These are phyloP conservation scores for Gastrophysa polygoni DNA, from an alignment of 2,888 invertebrate genomes.

Conservation along the genomic window DNA sequence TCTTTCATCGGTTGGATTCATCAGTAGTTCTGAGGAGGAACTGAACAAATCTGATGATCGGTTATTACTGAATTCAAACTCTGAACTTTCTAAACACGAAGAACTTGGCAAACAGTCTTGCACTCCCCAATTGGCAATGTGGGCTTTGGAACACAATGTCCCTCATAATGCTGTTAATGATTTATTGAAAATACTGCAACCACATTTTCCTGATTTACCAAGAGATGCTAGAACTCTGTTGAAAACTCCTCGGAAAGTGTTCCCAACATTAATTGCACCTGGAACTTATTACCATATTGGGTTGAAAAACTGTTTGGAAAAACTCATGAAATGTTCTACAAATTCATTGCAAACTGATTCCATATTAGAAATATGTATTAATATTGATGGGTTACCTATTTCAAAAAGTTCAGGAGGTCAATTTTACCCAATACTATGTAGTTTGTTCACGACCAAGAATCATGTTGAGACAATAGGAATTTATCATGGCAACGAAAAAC, in stretches of 20 bases:
- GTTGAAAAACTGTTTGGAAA: slow-evolving; percentile 5
- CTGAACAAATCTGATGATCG: slow-evolving; percentile 4
- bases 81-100: neutral
- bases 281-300: slow-evolving; percentile 7
- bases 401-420: neutral
- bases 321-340: neutral
- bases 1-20: neutral
- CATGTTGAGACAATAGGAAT: too few species aligned
- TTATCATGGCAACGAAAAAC: too few species aligned
- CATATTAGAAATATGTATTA: neutral
- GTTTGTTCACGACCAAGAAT: too few species aligned
- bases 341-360: neutral
- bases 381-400: neutral
- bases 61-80: neutral
- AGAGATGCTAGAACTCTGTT: slow-evolving; percentile 13
- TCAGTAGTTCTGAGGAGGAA: slow-evolving; percentile 3
- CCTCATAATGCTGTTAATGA: slow-evolving; percentile 16
- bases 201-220: slow-evolving; percentile 6
- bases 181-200: slow-evolving; percentile 13
- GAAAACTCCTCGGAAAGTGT: slow-evolving; percentile 11
- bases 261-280: slow-evolving; percentile 1
- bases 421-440: too few species aligned
- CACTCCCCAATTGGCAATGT: neutral
- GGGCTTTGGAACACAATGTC: slow-evolving; percentile 6
- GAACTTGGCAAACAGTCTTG: neutral